Evolutionary conservation across 1,140 invertebrate genomes (phyloP), one percentile per base, ranked within the genome.

Genomic region (Plutomurus gul): DNA sequence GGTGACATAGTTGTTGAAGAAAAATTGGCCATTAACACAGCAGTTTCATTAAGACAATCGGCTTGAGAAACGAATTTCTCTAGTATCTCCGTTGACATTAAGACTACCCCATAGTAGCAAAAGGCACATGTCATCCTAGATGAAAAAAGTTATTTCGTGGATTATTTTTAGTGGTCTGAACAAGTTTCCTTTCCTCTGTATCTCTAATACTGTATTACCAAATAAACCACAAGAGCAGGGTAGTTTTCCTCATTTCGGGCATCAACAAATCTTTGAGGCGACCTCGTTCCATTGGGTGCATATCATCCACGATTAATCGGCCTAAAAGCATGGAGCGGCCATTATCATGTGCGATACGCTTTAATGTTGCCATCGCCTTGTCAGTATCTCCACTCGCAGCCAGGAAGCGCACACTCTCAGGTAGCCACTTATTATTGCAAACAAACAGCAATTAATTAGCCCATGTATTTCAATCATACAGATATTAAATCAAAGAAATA

Each of bases 21-120:
- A 43, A 46, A 27, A n/a, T 18, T 30, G 13, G 40, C 36, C 1
- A 33, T 47, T 13, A n/a, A n/a, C n/a, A n/a, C n/a, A n/a, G 37
- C 13, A 22, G 65, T 72, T 39, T 39, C 36, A 43, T 72, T 72
- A 18, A 75, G 25, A 25, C 82, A 82, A 51, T 77, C 83, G 25
- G 47, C 85, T 82, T 75, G 73, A 13, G 79, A 43, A 2, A 47
- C 51, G 71, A 75, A 79, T 18, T 75, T 79, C 84, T 95, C 93
- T 87, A 98, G 95, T 33, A 98, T 87, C 87, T 98, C 96, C 1
- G 96, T 98, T 1, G 96, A 96, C 91, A 98, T 95, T 49, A 98
- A 87, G 4, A 99, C 96, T 39, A 98, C 89, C 1, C 96, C 96
- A 86, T 98, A 98, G 86, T 99, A 99, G 84, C 94, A 96, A 87